Conservation (phyloP, 2,888 invertebrate species). For the Agrochola lota region DNA sequence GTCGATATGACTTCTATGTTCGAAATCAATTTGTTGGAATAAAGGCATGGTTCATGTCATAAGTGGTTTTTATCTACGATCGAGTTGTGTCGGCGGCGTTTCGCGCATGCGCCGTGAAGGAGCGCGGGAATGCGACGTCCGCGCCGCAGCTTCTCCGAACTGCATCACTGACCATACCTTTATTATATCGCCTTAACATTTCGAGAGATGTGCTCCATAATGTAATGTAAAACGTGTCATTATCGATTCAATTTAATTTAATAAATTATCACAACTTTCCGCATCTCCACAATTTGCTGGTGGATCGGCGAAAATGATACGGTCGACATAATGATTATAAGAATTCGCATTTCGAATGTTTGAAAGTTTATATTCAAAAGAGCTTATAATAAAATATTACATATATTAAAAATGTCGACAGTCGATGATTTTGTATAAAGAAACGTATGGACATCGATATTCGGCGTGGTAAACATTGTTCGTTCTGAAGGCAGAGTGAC, state of each 20-base stretch:
- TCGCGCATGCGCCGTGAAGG: conserved; percentile 82
- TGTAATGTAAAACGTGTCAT: conserved; percentile 18
- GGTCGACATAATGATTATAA: conserved; percentile 1
- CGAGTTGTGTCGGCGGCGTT: conserved; percentile 84
- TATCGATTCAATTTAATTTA: conserved; percentile 58
- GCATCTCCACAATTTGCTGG: background rate
- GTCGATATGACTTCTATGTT: conserved; percentile 76
- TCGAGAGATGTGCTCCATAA: conserved; percentile 70
- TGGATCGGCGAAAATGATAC: background rate
- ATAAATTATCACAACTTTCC: conserved; percentile 32
- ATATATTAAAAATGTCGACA: conserved; percentile 60
- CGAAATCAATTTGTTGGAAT: conserved; percentile 88
- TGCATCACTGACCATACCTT: conserved; percentile 75
- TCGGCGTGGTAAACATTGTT: conserved; percentile 69
- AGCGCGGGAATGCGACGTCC: conserved; percentile 78
- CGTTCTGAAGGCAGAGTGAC: conserved; percentile 74
- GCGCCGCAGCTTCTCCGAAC: conserved; percentile 83
- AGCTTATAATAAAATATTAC: conserved; percentile 27
- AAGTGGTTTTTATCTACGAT: conserved; percentile 87
- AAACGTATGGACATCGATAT: conserved; percentile 72
- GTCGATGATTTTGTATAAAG: conserved; percentile 65
- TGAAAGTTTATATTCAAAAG: conserved; percentile 18
- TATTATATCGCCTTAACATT: conserved; percentile 72
- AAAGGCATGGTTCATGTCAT: conserved; percentile 88
- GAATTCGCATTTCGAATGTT: background rate